Percentiles rank a stretch among this genome's conserved stretches.
These are phyloP conservation scores for Scelioninae gen. 2 DNA, from an alignment of 2,888 invertebrate species.

Conservation along the genomic window DNA sequence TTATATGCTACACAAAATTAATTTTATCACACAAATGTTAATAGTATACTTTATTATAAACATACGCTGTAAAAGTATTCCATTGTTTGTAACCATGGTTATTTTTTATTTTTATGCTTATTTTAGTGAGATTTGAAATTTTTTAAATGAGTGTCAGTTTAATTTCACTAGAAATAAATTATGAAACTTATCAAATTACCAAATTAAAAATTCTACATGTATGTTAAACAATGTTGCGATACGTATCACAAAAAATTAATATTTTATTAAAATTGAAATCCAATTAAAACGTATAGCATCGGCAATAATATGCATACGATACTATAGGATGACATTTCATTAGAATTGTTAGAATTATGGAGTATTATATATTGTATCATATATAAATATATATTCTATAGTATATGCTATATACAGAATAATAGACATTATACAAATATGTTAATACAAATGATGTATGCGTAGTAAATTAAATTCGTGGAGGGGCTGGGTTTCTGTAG, in stretches of 20 bases:
- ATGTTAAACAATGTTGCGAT: slow-evolving; percentile 57
- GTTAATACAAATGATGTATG: slow-evolving; percentile 62
- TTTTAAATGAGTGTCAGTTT: slow-evolving; percentile 17
- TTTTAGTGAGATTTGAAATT: slow-evolving; percentile 12
- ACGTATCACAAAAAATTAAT: slow-evolving; percentile 50
- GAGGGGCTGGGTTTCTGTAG: slow-evolving; percentile 61
- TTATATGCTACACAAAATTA: slow-evolving; percentile 44
- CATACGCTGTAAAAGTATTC: slow-evolving; percentile 36
- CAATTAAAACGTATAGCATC: slow-evolving; percentile 61
- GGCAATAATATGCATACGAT: slow-evolving; percentile 57
- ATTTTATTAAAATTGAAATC: slow-evolving; percentile 40
- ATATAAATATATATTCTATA: slow-evolving; percentile 65
- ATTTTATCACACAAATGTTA: slow-evolving; percentile 30
- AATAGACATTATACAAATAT: slow-evolving; percentile 67
- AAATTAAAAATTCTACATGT: slow-evolving; percentile 36
- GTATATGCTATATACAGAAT: slow-evolving; percentile 66
- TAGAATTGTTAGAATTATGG: slow-evolving; percentile 68
- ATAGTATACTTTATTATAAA: slow-evolving; percentile 16
- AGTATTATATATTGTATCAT: slow-evolving; percentile 74
- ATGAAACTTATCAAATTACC: not conserved
- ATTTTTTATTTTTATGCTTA: slow-evolving; percentile 29
- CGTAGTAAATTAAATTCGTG: slow-evolving; percentile 58
- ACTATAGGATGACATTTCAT: slow-evolving; percentile 63
- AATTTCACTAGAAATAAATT: slow-evolving; percentile 11
- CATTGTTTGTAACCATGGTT: slow-evolving; percentile 30